Conservation (phyloP, 1,140 invertebrate species). For the Zaprionus davidi region DNA sequence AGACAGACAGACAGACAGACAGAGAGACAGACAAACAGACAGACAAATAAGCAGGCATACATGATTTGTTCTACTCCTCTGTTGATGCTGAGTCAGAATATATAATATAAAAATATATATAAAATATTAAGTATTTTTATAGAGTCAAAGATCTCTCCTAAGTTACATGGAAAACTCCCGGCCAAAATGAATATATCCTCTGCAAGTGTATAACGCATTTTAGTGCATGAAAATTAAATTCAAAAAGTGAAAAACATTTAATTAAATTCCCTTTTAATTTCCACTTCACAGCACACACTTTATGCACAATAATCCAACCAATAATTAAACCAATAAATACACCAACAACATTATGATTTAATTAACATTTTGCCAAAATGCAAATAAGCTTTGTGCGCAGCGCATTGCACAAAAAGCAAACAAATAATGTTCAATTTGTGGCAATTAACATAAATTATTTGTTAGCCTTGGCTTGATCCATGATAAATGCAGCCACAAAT, state of each 20-base stretch:
- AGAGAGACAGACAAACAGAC: too few species aligned
- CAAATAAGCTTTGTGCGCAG: background rate
- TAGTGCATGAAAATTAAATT: background rate
- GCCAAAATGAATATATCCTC: too few species aligned
- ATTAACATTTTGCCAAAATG: background rate
- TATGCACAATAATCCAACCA: background rate
- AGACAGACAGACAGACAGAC: too few species aligned
- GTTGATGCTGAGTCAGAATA: too few species aligned
- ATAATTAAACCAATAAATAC: background rate
- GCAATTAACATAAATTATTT: background rate
- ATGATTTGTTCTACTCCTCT: too few species aligned
- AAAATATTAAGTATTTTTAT: too few species aligned
- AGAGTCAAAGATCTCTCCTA: too few species aligned
- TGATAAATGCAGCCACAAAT: background rate
- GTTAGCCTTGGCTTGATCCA: background rate
- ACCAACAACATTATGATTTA: background rate
- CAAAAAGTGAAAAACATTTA: background rate
- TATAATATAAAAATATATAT: too few species aligned
- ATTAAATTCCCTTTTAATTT: background rate
- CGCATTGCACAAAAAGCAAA: background rate
- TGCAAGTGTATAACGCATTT: background rate
- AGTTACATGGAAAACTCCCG: accelerated
- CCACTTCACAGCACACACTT: background rate
- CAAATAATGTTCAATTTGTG: background rate
- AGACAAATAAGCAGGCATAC: too few species aligned